Base-by-base conservation (phyloP, 2,797 vertebrate genomes). In the Vireo griseus region DNA sequence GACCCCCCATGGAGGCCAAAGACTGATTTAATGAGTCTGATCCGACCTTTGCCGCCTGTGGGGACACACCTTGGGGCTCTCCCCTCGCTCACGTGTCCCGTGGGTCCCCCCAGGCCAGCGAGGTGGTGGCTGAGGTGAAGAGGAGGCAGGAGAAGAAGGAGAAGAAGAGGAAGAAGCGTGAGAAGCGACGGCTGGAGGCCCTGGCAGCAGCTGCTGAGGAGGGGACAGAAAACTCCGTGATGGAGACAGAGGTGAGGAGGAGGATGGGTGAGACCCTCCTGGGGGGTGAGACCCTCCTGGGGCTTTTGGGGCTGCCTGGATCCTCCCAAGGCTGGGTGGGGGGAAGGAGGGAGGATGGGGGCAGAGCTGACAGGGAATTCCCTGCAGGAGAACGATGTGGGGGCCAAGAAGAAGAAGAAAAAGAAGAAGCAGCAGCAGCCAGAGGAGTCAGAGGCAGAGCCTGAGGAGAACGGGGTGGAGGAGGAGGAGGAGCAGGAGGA, bases 1-100 rank as follows among this genome's bases (percentile, higher is more conserved):
- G 99, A 99, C 94, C 17, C 7, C 1, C 40, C 0, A 1, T 99
- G 99, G 98, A 98, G 99, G 99, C 87, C 72, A 77, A 96, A 97
- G 98, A 97, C 98, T 99, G 99, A 99, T 99, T 99, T 99, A 99
- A 99, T 99, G 99, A 99, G 99, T 96, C 99, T 99, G 99, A 99
- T 97, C 89, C 98, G 96, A 97, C 96, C 7, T 0, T 42, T 2
- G 37, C 29, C 0, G 0, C 6, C 33, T 0, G 6, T 6, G 37
- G 73, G 54, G 31, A 33, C 1, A 3, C 15, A 21, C 4, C 7
- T 51, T 1, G 51, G 40, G 29, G 3, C 9, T 3, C 16, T 73
- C 7, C 45, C 39, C 39, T 21, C 1, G 10, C 61, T 88, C 29
- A 88, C 2, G 1, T 1, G 7, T 45, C 44, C 44, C 0, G 0